Evolutionary conservation across 2,797 vertebrate species (phyloP).

Genomic region (Orestias chungarensis): DNA sequence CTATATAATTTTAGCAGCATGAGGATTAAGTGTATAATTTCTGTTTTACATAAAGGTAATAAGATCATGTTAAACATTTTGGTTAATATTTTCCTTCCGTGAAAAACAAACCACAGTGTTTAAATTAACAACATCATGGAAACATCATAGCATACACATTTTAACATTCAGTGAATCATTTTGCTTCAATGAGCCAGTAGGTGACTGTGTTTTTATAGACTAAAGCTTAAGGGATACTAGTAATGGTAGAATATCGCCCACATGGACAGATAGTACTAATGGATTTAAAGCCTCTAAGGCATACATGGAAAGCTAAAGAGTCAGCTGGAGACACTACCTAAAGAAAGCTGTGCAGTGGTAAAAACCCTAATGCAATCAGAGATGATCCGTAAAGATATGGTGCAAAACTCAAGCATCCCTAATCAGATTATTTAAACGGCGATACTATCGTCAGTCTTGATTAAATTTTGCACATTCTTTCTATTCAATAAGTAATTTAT

Average conservation of each 20-base stretch:
- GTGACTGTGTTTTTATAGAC: constrained; percentile 30
- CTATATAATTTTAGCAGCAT: background rate
- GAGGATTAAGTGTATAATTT: background rate
- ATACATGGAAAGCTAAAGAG: constrained; percentile 22
- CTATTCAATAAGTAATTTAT: background rate
- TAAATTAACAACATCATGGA: background rate
- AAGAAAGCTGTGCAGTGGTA: background rate
- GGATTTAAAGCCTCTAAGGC: constrained; percentile 16
- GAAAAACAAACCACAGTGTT: background rate
- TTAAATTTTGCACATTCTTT: background rate
- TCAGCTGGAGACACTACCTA: constrained; percentile 18
- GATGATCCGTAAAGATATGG: background rate
- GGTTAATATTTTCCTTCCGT: no score
- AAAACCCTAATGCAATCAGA: background rate
- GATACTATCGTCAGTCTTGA: background rate
- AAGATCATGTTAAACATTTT: background rate
- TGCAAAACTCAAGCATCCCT: background rate
- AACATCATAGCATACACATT: background rate
- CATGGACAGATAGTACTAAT: constrained; percentile 37
- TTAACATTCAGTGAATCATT: background rate
- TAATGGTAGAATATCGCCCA: constrained; percentile 51
- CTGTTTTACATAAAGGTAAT: background rate
- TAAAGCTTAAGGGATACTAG: constrained; percentile 20
- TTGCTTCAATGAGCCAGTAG: constrained; percentile 21
- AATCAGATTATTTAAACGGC: constrained; percentile 3